A percentile compares a stretch with the other conserved stretches of the same genome.
phyloP scores from a whole-genome alignment of 2,113 vertebrate genomes.

The Fulmarus glacialis region DNA sequence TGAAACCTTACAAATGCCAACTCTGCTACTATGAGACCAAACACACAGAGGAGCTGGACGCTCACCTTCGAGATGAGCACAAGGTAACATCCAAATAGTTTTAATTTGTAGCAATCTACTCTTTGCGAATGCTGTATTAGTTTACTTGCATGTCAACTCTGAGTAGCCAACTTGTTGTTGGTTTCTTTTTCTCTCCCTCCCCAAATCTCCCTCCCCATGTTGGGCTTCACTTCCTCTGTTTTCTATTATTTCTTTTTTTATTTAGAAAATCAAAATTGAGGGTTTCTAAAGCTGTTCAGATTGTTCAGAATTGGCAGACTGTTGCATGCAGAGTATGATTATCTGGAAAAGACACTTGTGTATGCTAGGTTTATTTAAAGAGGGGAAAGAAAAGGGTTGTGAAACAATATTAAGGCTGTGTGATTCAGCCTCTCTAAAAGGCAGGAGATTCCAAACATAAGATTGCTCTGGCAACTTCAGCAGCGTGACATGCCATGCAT shows the following conservation, averaged over 20 bases:
- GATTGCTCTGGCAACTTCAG: slow-evolving; percentile 28
- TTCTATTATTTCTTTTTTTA: not conserved
- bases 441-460: slow-evolving; percentile 17
- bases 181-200: not conserved
- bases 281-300: not conserved
- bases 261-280: not conserved
- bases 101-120: not conserved
- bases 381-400: fast-evolving
- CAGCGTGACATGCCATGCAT: not conserved
- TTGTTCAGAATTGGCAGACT: not conserved
- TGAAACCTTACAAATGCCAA: slow-evolving; percentile 96
- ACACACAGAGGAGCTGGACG: slow-evolving; percentile 88
- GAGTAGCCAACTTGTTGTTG: not conserved
- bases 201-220: not conserved
- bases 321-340: not conserved
- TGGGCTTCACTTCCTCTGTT: not conserved
- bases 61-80: slow-evolving; percentile 93
- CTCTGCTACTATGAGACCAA: slow-evolving; percentile 98
- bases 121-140: not conserved
- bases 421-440: not conserved
- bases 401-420: not conserved
- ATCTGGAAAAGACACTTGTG: not conserved
- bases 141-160: not conserved
- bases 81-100: slow-evolving; percentile 80
- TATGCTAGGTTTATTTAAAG: not conserved